Base-by-base conservation (phyloP, 2,797 vertebrate species). In the Acanthopagrus latus region DNA sequence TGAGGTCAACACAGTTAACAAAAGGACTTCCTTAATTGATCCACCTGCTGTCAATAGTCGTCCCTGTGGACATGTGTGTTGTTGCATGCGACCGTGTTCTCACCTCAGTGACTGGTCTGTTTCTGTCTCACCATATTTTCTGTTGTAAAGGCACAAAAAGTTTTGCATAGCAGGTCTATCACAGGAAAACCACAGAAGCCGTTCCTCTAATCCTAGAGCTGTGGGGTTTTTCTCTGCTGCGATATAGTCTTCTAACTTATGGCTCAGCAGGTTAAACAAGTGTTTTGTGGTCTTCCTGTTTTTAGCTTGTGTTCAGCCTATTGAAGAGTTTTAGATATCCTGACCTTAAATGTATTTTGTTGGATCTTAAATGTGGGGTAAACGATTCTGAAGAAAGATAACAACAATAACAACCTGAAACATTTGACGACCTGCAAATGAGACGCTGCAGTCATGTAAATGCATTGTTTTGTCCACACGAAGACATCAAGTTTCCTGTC, bases 131-230 rank as follows among this genome's bases (percentile, higher is more conserved):
- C 1, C 1, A 1, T 56, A 4, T 65, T 44, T 43, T 46, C 13
- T 56, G 29, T 56, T 33, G 5, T 29, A 57, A 23, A 20, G 56
- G 10, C 21, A 7, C 16, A 25, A n/a, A 0, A 59, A 10, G 47
- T 59, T 72, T 33, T 33, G 12, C 20, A 51, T 6, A 48, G 3
- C 58, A 23, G 64, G 72, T 83, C 56, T 74, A 25, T 79, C 65
- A 59, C 75, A 77, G 65, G 69, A 82, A 83, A 81, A 57, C 64
- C 81, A 74, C 76, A 67, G 8, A 23, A 16, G 16, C 11, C 0
- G 4, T 68, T 74, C 2, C 4, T 6, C n/a, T 46, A 44, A 56
- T 59, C 65, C 20, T 12, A 60, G 46, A 46, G 27, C 8, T 51
- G 3, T 5, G 27, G n/a, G 4, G 14, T 46, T 69, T 54, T 64